These are phyloP conservation scores for Enteromius treurensis DNA, from an alignment of 2,797 vertebrate species.

Conservation along the genomic window DNA sequence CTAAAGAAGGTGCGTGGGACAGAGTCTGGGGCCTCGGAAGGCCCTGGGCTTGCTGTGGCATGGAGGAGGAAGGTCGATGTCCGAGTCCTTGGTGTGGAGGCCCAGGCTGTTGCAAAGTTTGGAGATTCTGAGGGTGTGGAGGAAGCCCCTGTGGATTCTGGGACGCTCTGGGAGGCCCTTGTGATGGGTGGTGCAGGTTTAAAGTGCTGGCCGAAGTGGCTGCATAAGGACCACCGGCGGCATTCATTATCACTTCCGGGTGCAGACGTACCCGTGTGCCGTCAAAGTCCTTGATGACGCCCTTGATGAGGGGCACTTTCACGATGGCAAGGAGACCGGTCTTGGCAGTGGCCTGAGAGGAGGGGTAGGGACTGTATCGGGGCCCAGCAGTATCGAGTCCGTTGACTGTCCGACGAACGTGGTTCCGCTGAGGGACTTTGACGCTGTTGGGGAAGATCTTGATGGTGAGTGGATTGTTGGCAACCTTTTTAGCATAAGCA, in stretches of 20 bases:
- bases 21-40: conserved; percentile 64
- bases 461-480: conserved; percentile 98
- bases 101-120: conserved; percentile 78
- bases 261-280: conserved; percentile 90
- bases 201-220: conserved; percentile 97
- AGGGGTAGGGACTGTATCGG: conserved; percentile 98
- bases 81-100: conserved; percentile 80
- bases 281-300: conserved; percentile 95
- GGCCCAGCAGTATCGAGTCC: conserved; percentile 96
- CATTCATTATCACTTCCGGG: conserved; percentile 94
- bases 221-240: conserved; percentile 82
- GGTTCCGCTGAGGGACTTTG: conserved; percentile 99
- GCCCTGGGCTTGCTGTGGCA: conserved; percentile 81
- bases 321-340: conserved; percentile 95
- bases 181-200: conserved; percentile 86
- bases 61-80: conserved; percentile 83
- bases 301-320: conserved; percentile 89
- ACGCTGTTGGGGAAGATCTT: conserved; percentile 99
- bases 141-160: conserved; percentile 80
- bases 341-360: conserved; percentile 90
- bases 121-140: conserved; percentile 83
- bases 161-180: conserved; percentile 67
- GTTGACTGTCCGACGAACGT: conserved; percentile 97
- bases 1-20: conserved; percentile 58
- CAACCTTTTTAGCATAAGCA: conserved; percentile 99